Evolutionary conservation across 2,888 invertebrate genomes (phyloP), one percentile per base, ranked within the genome.

Genomic region (Cetonia aurata): DNA sequence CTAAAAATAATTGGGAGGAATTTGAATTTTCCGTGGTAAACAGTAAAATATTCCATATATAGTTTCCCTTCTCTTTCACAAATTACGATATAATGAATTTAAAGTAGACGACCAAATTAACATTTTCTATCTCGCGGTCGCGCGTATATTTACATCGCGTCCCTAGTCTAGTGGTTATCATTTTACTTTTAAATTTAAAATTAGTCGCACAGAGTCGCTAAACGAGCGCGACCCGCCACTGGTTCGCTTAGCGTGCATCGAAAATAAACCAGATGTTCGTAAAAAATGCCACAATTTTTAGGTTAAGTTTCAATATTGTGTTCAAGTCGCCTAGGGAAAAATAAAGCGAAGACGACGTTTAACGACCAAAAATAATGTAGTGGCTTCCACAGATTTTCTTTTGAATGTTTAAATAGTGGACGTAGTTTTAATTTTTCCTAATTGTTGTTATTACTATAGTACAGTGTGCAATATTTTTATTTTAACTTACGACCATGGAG

Each of bases 201-300:
- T n/a, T 15, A 60, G 48, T 31, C 33, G 25, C 33, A 9, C 55
- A 33, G 8, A 55, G 55, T 55, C 13, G 25, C 25, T 19, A 17
- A 25, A 19, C 52, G 25, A 52, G 25, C 1, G 19, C 52, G 52
- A 8, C 6, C 9, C 37, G 37, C 37, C 8, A 37, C 37, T 37
- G 37, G 8, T 37, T 37, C 13, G 41, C 13, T 17, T n/a, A 31
- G 9, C 44, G 59, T 37, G n/a, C 17, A 46, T 46, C 48, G 19
- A 60, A 60, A 60, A 60, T 62, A 44, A 50, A 62, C 44, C 62
- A 62, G 48, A 62, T 62, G 62, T 62, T 19, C 37, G 50, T 31
- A 62, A 62, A 62, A 60, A 50, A 62, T 62, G 62, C 50, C 13
- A 62, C 50, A 25, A 50, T 62, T 62, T 62, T 17, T 62, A 62